phyloP scores from a whole-genome alignment of 2,113 vertebrate genomes.

The sheep (Ovis aries) region ARS-UI_Ramb_v3.0 NC_056071.1:57638501-57639000 shows the following conservation, averaged over 20 bases:
- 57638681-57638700: accelerated
- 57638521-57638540: too few relatives aligned
- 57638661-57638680: too few relatives aligned
- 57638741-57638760: accelerated
- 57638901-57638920: neutral
- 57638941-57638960: neutral
- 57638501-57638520: accelerated
- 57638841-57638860: neutral
- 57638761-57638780: neutral
- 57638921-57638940: neutral
- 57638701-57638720: too few relatives aligned
- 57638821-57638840: neutral
- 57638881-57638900: neutral
- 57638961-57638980: neutral
- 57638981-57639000: neutral
- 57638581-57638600: accelerated
- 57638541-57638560: neutral
- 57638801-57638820: neutral
- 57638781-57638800: neutral
- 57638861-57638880: neutral
- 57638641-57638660: neutral
- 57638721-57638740: neutral
- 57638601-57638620: neutral
- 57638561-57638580: accelerated
- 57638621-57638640: accelerated